A percentile compares a stretch with the other conserved stretches of the same genome.
phyloP scores from a whole-genome alignment of 2,113 vertebrate species.

The Hydropotes inermis region DNA sequence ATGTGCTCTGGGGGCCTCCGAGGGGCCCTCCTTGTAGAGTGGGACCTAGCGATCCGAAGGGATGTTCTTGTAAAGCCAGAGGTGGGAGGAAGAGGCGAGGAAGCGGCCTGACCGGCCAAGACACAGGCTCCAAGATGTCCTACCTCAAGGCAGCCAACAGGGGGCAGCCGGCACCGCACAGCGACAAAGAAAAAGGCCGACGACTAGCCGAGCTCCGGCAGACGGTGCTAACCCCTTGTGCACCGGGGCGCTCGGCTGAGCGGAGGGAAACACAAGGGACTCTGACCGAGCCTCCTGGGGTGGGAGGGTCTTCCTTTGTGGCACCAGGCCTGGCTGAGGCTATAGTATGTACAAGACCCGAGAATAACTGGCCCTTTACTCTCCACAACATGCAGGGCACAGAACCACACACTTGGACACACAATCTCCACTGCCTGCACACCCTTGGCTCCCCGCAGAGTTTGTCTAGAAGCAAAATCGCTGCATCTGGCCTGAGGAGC shows the following conservation, averaged over 20 bases:
- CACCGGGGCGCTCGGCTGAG: not conserved
- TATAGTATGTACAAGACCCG: not conserved
- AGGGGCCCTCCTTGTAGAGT: not conserved
- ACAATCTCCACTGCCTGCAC: not conserved
- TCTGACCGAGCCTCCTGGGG: not conserved
- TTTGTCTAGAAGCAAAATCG: not conserved
- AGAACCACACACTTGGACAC: not conserved
- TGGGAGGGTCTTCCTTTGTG: not conserved
- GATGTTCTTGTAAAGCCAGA: not conserved
- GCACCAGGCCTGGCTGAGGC: not conserved
- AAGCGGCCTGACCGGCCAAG: not conserved
- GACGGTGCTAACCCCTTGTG: slow-evolving; percentile 3
- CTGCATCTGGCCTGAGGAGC: not conserved
- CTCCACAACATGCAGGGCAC: not conserved
- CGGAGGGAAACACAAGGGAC: not conserved
- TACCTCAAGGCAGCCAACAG: slow-evolving; percentile 73
- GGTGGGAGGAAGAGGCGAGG: not conserved
- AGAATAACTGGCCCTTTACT: slow-evolving; percentile 3
- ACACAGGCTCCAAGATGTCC: not conserved
- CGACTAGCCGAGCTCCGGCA: not conserved
- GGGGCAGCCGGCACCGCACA: slow-evolving; percentile 77
- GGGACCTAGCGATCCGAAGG: not conserved
- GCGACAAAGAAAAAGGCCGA: not conserved
- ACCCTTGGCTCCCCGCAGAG: not conserved
- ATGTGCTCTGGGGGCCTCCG: not conserved